A percentile compares a stretch with the other conserved stretches of the same genome.
Evolutionary conservation across 2,888 invertebrate genomes (phyloP).

Genomic region (Polydrusus cervinus): DNA sequence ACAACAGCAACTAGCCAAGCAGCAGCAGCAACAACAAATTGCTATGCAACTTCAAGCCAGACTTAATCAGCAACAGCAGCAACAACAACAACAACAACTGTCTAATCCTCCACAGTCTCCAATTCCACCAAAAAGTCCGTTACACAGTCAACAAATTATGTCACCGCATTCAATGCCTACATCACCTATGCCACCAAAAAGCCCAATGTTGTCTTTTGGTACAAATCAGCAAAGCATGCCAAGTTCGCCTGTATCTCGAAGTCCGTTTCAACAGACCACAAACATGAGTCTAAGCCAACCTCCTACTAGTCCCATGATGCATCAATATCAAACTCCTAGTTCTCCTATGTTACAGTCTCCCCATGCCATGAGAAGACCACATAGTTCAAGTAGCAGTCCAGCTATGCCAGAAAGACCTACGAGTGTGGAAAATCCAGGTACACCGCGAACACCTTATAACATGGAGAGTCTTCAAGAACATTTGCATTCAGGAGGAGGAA

Average conservation of each 20-base stretch:
- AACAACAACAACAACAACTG: slow-evolving; percentile 17
- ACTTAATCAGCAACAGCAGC: slow-evolving; percentile 61
- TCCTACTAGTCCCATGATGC: slow-evolving; percentile 73
- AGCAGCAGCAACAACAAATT: slow-evolving; percentile 64
- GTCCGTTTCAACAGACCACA: slow-evolving; percentile 69
- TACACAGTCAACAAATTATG: slow-evolving; percentile 69
- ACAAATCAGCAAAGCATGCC: slow-evolving; percentile 72
- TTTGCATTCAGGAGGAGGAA: slow-evolving; percentile 65
- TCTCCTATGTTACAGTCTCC: slow-evolving; percentile 72
- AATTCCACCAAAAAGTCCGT: slow-evolving; percentile 74
- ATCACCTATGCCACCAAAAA: slow-evolving; percentile 71
- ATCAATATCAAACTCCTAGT: slow-evolving; percentile 72
- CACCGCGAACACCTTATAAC: slow-evolving; percentile 72
- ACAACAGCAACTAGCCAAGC: slow-evolving; percentile 62
- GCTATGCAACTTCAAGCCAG: slow-evolving; percentile 72
- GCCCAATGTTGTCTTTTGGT: slow-evolving; percentile 66
- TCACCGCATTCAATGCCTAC: slow-evolving; percentile 71
- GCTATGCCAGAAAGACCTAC: slow-evolving; percentile 76
- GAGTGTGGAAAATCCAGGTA: slow-evolving; percentile 76
- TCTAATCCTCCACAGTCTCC: slow-evolving; percentile 72
- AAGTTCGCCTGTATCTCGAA: slow-evolving; percentile 75
- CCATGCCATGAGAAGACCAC: slow-evolving; percentile 74
- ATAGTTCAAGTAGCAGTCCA: slow-evolving; percentile 73
- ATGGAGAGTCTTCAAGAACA: slow-evolving; percentile 58
- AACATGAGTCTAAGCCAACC: slow-evolving; percentile 64